Conservation (phyloP, 2,113 vertebrate genomes). For the Ceyx melanurus region DNA sequence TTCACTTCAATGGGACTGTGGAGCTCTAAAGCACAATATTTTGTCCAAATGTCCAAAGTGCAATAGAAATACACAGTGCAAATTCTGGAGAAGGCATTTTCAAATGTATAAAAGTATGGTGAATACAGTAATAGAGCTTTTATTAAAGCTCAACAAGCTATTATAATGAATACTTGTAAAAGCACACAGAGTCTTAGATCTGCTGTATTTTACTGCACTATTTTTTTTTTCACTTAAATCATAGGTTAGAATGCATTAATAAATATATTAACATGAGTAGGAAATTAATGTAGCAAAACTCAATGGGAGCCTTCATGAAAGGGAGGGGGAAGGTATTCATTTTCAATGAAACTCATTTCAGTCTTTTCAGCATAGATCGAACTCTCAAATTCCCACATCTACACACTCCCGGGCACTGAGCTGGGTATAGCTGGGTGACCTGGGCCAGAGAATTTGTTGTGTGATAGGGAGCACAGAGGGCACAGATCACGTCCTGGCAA, state of each 20-base stretch:
- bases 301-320: neutral
- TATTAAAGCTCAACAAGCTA: conserved; percentile 31
- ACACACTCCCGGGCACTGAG: neutral
- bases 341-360: neutral
- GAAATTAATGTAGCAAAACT: neutral
- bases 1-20: conserved; percentile 6
- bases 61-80: conserved; percentile 10
- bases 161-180: neutral
- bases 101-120: neutral
- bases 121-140: conserved; percentile 33
- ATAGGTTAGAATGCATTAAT: neutral
- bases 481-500: neutral
- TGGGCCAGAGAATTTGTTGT: neutral
- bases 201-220: neutral
- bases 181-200: neutral
- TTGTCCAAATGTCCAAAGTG: conserved; percentile 28
- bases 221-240: neutral
- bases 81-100: conserved; percentile 27
- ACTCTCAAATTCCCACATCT: neutral
- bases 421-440: neutral
- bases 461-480: neutral
- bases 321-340: neutral
- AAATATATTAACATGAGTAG: neutral
- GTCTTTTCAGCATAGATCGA: neutral
- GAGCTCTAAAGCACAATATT: conserved; percentile 31